Evolutionary conservation across 1,140 invertebrate species (phyloP).

Genomic region (Apolygus lucorum): DNA sequence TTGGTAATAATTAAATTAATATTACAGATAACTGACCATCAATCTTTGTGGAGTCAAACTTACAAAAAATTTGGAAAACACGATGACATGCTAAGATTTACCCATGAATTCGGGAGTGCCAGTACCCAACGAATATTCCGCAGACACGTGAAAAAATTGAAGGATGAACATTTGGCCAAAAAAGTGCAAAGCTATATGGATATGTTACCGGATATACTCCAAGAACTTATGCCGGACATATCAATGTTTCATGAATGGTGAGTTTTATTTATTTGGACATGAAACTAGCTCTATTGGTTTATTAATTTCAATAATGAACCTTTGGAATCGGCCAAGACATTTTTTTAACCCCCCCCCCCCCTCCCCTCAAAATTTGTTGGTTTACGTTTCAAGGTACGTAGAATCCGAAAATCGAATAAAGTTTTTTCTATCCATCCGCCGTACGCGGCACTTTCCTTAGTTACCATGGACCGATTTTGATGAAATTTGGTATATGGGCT

Average conservation of each 20-base stretch:
- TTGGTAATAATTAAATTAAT: too few species aligned
- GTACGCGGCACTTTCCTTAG: too few species aligned
- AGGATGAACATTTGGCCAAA: conserved; percentile 73
- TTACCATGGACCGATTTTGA: too few species aligned
- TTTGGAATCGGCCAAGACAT: too few species aligned
- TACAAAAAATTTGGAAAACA: conserved; percentile 78
- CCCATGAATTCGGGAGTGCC: conserved; percentile 82
- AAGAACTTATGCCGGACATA: conserved; percentile 74
- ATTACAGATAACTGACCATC: conserved; percentile 57
- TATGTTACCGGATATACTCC: conserved; percentile 66
- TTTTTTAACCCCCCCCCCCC: too few species aligned
- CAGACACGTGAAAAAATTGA: conserved; percentile 71
- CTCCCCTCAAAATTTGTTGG: too few species aligned
- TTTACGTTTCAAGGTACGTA: too few species aligned
- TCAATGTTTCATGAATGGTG: conserved; percentile 64
- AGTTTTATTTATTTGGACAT: conserved; percentile 36
- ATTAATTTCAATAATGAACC: too few species aligned
- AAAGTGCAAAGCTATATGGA: conserved; percentile 74
- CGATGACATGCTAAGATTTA: conserved; percentile 82
- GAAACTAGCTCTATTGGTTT: too few species aligned
- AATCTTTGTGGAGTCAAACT: conserved; percentile 75
- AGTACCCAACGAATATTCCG: conserved; percentile 71
- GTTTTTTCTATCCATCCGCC: too few species aligned
- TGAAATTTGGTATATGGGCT: too few species aligned
- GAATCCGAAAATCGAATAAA: too few species aligned